A percentile compares a stretch with the other conserved stretches of the same genome.
Conservation (phyloP, 1,140 invertebrate species). For the Drosophila littoralis region DNA sequence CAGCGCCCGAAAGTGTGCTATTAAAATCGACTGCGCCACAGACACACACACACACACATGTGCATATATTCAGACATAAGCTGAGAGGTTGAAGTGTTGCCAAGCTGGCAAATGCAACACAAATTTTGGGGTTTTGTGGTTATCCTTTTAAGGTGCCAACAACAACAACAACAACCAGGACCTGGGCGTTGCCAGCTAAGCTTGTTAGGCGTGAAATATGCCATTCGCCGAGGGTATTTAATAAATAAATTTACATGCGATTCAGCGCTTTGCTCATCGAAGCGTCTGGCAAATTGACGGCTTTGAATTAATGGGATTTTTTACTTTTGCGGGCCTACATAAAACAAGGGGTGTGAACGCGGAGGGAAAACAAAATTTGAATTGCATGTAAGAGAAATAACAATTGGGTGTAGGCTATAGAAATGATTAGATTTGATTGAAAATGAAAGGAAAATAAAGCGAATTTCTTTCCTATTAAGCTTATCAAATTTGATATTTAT, state of each 20-base stretch:
- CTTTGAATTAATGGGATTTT: constrained; percentile 34
- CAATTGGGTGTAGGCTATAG: neutral
- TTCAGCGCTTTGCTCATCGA: constrained; percentile 23
- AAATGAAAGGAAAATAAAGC: too few relatives aligned
- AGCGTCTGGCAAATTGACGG: constrained; percentile 28
- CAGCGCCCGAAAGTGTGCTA: constrained; percentile 64
- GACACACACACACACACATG: constrained; percentile 14
- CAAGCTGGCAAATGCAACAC: constrained; percentile 70
- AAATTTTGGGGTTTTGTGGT: constrained; percentile 71
- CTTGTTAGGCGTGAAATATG: constrained; percentile 70
- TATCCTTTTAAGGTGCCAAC: constrained; percentile 60
- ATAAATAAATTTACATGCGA: constrained; percentile 53
- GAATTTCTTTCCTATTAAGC: too few relatives aligned
- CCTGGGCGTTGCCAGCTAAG: constrained; percentile 40
- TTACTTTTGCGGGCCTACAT: neutral
- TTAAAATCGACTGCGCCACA: constrained; percentile 57
- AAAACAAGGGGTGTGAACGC: neutral
- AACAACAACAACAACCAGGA: constrained; percentile 29
- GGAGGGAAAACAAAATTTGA: neutral
- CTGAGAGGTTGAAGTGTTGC: constrained; percentile 45
- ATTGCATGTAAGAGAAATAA: neutral
- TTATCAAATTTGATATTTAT: too few relatives aligned
- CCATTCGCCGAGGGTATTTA: constrained; percentile 50
- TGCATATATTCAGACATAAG: constrained; percentile 12
- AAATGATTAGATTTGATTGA: too few relatives aligned